Percentiles rank a stretch among this genome's conserved stretches.
Evolutionary conservation across 2,888 invertebrate species (phyloP).

Genomic region (Ametastegia equiseti): DNA sequence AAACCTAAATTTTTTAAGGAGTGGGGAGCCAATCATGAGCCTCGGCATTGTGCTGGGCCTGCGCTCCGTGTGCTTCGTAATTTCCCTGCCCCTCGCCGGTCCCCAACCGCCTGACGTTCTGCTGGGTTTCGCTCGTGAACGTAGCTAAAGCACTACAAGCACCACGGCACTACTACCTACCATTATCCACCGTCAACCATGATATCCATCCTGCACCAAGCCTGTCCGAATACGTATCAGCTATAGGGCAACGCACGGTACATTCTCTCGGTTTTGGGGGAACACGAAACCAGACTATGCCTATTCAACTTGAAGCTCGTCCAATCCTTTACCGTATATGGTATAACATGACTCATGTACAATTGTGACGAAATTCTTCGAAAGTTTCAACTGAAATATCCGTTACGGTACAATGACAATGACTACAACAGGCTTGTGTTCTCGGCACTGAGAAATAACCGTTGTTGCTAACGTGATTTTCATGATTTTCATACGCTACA

Average conservation of each 20-base stretch:
- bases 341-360: neutral
- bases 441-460: neutral
- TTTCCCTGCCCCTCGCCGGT: slow-evolving; percentile 41
- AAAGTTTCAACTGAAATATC: neutral
- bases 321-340: neutral
- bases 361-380: slow-evolving; percentile 10
- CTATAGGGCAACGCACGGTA: neutral
- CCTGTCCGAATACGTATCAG: slow-evolving; percentile 1
- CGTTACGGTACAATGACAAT: neutral
- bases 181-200: slow-evolving; percentile 43
- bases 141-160: slow-evolving; percentile 36
- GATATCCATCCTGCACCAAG: slow-evolving; percentile 39
- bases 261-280: slow-evolving; percentile 8
- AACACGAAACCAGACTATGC: neutral
- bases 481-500: neutral
- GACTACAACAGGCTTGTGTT: neutral
- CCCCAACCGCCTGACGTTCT: slow-evolving; percentile 46
- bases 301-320: slow-evolving; percentile 23
- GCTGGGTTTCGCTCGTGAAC: slow-evolving; percentile 47
- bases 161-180: slow-evolving; percentile 26
- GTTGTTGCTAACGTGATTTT: neutral
- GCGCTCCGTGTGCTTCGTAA: slow-evolving; percentile 56
- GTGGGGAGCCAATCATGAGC: slow-evolving; percentile 64
- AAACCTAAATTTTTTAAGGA: slow-evolving; percentile 61
- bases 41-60: slow-evolving; percentile 56